Percentiles rank a stretch among this genome's conserved stretches.
Evolutionary conservation across 2,113 vertebrate genomes (phyloP).

Genomic region (Hiodon alosoides): DNA sequence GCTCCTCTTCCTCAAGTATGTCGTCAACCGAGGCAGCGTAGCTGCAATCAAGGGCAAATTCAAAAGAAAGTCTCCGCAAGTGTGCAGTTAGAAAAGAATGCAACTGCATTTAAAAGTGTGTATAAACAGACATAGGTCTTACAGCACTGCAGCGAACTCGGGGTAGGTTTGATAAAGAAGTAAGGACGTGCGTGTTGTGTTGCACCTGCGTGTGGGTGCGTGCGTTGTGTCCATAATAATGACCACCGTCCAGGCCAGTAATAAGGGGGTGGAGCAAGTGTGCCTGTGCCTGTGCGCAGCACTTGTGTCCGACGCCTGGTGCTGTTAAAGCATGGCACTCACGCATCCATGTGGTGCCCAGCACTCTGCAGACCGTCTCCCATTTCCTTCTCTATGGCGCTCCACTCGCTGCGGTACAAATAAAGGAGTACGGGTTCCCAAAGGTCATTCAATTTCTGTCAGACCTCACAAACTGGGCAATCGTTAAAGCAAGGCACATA

Average conservation of each 20-base stretch:
- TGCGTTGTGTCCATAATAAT: neutral
- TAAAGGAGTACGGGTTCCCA: neutral
- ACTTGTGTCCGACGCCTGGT: neutral
- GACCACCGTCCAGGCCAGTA: no score
- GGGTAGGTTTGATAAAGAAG: no score
- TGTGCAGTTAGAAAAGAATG: neutral
- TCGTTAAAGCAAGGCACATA: no score
- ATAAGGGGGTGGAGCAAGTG: no score
- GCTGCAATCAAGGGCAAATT: constrained; percentile 46
- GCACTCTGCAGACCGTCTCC: constrained; percentile 92
- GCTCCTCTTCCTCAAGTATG: constrained; percentile 90
- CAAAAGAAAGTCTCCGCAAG: neutral
- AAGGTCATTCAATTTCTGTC: neutral
- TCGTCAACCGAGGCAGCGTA: constrained; percentile 91
- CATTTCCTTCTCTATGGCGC: constrained; percentile 92
- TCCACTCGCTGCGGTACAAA: constrained; percentile 78
- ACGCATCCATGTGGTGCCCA: constrained; percentile 95
- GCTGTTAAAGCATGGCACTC: constrained; percentile 50
- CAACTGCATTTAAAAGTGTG: neutral
- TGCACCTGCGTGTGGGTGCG: neutral
- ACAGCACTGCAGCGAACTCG: no score
- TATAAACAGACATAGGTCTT: no score
- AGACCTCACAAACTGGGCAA: no score
- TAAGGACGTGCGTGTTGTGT: neutral
- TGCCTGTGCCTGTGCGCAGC: neutral